These are phyloP conservation scores for Epinephelus lanceolatus DNA, from an alignment of 2,113 vertebrate species.

Conservation along the genomic window DNA sequence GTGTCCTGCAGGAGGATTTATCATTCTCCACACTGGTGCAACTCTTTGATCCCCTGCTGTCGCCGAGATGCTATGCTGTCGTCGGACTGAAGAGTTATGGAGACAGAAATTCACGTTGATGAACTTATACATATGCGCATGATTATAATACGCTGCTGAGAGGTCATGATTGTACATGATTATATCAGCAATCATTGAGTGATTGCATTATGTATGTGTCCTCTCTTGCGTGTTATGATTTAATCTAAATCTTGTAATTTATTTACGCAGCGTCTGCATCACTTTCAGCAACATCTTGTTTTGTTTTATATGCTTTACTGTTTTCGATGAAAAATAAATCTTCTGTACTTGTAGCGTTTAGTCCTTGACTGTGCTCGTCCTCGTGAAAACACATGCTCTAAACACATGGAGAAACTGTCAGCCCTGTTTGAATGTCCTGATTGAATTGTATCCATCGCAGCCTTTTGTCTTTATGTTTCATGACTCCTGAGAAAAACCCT, in stretches of 20 bases:
- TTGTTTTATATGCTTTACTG: conserved; percentile 1
- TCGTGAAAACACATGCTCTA: conserved; percentile 22
- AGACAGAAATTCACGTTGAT: conserved; percentile 6
- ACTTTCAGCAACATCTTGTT: conserved; percentile 20
- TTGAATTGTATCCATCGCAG: conserved; percentile 33
- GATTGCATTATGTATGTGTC: conserved; percentile 9
- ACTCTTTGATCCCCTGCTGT: conserved; percentile 95
- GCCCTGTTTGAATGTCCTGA: conserved; percentile 20
- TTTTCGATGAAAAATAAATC: conserved; percentile 39
- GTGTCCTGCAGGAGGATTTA: conserved; percentile 85
- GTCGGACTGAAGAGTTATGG: conserved; percentile 87
- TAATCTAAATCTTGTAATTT: conserved; percentile 7
- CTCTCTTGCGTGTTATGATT: conserved; percentile 6
- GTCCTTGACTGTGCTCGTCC: conserved; percentile 20
- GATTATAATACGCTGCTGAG: not conserved
- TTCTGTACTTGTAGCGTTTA: not conserved
- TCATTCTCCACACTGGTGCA: conserved; percentile 92
- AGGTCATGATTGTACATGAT: conserved; percentile 13
- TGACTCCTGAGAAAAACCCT: conserved; percentile 53
- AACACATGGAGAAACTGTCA: conserved; percentile 63
- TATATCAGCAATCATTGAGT: conserved; percentile 7
- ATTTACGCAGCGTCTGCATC: not conserved
- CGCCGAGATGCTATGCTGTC: conserved; percentile 94
- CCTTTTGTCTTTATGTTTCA: conserved; percentile 47
- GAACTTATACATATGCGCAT: not conserved